Evolutionary conservation across 2,888 invertebrate genomes (phyloP).

Genomic region (Taphrorychus bicolor): DNA sequence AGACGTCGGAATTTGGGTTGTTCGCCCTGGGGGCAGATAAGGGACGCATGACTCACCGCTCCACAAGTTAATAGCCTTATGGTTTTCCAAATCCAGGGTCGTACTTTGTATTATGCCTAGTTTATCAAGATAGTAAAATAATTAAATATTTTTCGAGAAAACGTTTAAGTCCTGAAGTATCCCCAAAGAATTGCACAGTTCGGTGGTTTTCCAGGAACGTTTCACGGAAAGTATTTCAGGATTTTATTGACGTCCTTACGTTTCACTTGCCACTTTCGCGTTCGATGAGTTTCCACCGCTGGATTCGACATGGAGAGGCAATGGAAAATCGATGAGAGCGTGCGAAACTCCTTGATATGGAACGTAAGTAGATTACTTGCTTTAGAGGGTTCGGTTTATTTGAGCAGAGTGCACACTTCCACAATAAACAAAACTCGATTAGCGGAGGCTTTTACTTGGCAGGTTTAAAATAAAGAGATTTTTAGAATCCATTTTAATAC

Average conservation of each 20-base stretch:
- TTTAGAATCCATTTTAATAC: too few relatives aligned
- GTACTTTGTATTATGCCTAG: neutral
- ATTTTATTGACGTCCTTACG: slow-evolving; percentile 16
- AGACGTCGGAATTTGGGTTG: slow-evolving; percentile 4
- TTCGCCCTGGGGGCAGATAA: neutral
- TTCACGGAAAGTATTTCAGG: slow-evolving; percentile 12
- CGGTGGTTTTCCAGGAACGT: slow-evolving; percentile 7
- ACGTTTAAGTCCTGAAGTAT: neutral
- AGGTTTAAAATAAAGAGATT: too few relatives aligned
- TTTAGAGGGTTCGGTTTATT: neutral
- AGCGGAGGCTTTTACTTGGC: neutral
- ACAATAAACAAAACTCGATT: neutral
- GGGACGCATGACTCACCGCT: slow-evolving; percentile 7
- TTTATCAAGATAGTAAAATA: neutral
- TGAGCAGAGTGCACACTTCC: neutral
- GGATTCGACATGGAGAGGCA: slow-evolving; percentile 10
- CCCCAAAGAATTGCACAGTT: neutral
- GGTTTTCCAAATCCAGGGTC: neutral
- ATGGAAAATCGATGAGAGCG: slow-evolving; percentile 1
- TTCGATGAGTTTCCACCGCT: slow-evolving; percentile 16
- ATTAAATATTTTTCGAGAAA: neutral
- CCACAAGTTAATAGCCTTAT: too few relatives aligned
- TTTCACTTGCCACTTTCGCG: slow-evolving; percentile 13
- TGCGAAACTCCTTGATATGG: neutral
- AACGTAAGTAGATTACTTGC: neutral